Conservation (phyloP, 2,113 vertebrate genomes). For the Bubo blakistoni region DNA sequence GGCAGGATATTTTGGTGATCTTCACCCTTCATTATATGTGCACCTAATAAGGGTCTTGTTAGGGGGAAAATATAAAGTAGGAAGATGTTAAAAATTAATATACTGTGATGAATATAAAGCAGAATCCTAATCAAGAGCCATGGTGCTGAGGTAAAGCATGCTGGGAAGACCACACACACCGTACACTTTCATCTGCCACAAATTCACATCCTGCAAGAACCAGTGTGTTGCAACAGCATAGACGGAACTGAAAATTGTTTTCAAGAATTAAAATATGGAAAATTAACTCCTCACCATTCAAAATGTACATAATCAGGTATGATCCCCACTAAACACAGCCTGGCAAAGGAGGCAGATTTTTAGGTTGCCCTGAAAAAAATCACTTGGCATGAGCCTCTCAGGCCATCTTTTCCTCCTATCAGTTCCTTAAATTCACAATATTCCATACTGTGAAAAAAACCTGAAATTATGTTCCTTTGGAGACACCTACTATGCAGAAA, state of each 20-base stretch:
- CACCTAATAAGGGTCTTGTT: not conserved
- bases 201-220: not conserved
- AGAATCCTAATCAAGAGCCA: not conserved
- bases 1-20: not conserved
- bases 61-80: too few relatives aligned
- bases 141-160: rapidly evolving
- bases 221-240: rapidly evolving
- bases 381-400: too few relatives aligned
- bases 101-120: not conserved
- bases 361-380: too few relatives aligned
- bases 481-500: not conserved
- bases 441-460: not conserved
- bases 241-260: too few relatives aligned
- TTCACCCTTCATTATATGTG: not conserved
- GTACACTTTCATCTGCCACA: not conserved
- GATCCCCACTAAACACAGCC: not conserved
- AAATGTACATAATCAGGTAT: not conserved
- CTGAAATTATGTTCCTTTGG: not conserved
- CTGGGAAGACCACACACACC: not conserved
- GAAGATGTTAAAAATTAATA: not conserved
- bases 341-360: not conserved
- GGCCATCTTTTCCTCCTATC: not conserved
- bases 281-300: not conserved
- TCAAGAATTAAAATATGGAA: not conserved
- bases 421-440: not conserved